Evolutionary conservation across 2,797 vertebrate genomes (phyloP).

Genomic region (Tenualosa thibaudeaui): DNA sequence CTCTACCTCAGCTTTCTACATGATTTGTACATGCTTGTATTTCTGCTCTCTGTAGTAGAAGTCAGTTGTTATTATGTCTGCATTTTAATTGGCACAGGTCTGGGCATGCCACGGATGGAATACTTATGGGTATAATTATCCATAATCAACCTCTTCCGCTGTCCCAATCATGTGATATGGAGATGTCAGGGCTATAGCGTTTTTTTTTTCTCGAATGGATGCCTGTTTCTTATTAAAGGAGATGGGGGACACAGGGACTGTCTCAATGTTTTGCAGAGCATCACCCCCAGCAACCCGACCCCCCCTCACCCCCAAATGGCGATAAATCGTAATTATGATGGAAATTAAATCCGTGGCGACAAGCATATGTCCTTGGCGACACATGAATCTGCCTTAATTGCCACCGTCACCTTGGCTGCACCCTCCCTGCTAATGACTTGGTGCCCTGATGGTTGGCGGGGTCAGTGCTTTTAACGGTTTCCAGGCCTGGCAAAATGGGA

Average conservation of each 20-base stretch:
- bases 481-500: conserved; percentile 25
- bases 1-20: background rate
- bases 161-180: conserved; percentile 13
- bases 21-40: background rate
- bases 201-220: conserved; percentile 27
- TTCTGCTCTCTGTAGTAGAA: background rate
- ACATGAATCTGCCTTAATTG: conserved; percentile 61
- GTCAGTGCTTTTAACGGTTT: conserved; percentile 44
- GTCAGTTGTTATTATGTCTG: background rate
- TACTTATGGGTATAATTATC: conserved; percentile 50
- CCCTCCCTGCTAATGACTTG: conserved; percentile 52
- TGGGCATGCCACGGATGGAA: conserved; percentile 47
- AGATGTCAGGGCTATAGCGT: conserved; percentile 6
- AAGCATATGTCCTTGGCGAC: conserved; percentile 61
- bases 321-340: conserved; percentile 63
- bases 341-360: conserved; percentile 60
- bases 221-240: background rate
- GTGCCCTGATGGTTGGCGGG: conserved; percentile 35
- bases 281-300: conserved; percentile 27
- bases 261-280: conserved; percentile 31
- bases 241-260: background rate
- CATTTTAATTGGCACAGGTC: conserved; percentile 38
- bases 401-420: conserved; percentile 42
- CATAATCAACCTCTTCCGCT: conserved; percentile 47
- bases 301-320: conserved; percentile 38